Evolutionary conservation across 2,113 vertebrate genomes (phyloP).

Genomic region (Odobenus rosmarus): DNA sequence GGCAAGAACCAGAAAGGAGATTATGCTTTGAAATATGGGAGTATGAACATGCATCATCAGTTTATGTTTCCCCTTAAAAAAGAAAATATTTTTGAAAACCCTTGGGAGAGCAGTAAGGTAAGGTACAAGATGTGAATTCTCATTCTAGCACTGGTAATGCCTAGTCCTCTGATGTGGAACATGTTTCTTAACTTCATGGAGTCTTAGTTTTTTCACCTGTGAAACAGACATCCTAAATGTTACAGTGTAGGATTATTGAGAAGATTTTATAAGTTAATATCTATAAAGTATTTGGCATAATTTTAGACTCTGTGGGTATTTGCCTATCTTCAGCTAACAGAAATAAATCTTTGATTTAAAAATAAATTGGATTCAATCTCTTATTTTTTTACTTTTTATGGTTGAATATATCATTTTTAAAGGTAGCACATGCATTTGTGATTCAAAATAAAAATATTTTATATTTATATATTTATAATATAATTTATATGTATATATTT

Average conservation of each 20-base stretch:
- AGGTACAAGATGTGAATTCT: background rate
- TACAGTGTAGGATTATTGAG: background rate
- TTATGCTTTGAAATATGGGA: constrained; percentile 31
- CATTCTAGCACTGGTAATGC: no score
- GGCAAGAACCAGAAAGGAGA: constrained; percentile 41
- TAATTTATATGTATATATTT: background rate
- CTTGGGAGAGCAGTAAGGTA: background rate
- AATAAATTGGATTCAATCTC: background rate
- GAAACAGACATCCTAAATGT: background rate
- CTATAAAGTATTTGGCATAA: background rate
- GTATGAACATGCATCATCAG: background rate
- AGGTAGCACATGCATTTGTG: background rate
- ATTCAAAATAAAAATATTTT: constrained; percentile 30
- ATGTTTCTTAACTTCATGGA: background rate
- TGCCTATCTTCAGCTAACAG: constrained; percentile 38
- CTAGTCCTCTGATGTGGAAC: background rate
- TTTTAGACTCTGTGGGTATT: background rate
- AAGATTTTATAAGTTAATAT: background rate
- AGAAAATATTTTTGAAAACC: constrained; percentile 63
- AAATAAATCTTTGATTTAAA: constrained; percentile 54
- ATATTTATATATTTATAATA: background rate
- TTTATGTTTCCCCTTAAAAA: constrained; percentile 43
- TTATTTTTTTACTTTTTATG: background rate
- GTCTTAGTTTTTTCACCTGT: background rate
- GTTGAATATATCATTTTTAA: background rate